Base-by-base conservation (phyloP, 1,140 invertebrate genomes). In the Thrips palmi region DNA sequence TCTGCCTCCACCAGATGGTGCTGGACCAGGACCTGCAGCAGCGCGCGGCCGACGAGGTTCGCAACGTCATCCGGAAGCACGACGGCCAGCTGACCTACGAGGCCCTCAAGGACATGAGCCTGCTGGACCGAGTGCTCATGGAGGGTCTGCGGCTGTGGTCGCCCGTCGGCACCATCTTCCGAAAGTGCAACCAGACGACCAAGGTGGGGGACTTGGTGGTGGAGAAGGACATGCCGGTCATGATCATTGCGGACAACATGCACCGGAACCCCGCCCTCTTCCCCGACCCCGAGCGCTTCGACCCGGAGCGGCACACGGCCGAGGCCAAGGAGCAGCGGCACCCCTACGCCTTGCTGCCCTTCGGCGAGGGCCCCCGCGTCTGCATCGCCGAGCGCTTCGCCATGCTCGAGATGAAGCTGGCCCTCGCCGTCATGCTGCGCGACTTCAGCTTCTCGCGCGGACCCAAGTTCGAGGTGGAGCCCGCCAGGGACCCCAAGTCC, bases 311-410 rank as follows among this genome's bases (percentile, higher is more conserved):
- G 44, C 85, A 84, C 54, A 55, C 51, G 2, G 60, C 67, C 4
- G 58, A 56, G 36, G 57, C 60, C 7, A 55, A 56, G 14, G 43
- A 46, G 2, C 49, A 63, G 20, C 52, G 55, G 33, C 36, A 42
- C 7, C 48, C 56, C 1, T 64, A 48, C 33, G 53, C 53, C 0
- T 72, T 63, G 42, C 48, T 75, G 11, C 70, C 71, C 2, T 77
- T 74, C 50, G 71, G 71, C 7, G 70, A 69, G 42, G 74, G 57
- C 4, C 65, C 67, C 0, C 56, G 74, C 20, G 65, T 65, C 44
- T 77, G 73, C 51, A 70, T 74, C 38, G 65, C 63, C 64, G 44
- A 53, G 46, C 41, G 42, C 29, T 45, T 37, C 23, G 25, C 27
- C 15, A 11, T 39, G 8, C 20, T 28, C 18, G 15, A 37, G 17